Evolutionary conservation across 1,140 invertebrate species (phyloP), one percentile per base, ranked within the genome.

Genomic region (Drusus annulatus): DNA sequence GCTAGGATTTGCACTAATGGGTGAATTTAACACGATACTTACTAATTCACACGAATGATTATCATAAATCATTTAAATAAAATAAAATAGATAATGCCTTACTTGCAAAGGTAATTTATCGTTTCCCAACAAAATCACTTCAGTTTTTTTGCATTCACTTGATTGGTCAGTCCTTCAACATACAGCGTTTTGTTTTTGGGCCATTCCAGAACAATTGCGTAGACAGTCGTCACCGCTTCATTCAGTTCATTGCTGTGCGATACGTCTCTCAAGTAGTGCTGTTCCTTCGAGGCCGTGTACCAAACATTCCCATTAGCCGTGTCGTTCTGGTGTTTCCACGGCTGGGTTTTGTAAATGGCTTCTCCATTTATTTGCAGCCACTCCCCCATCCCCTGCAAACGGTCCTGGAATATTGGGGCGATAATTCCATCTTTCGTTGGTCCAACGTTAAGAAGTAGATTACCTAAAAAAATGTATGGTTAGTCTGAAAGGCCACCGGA

Each of bases 351-450:
- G 85, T 97, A 99, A 84, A 99, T 96, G 0, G 95, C 96, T 87
- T 98, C 95, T 3, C 96, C 97, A 86, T 98, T 98, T 1, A 95
- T 87, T 13, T 90, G 84, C 6, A 99, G 87, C 96, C 97, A 98
- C 58, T 89, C 86, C 78, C 95, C 95, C 76, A 96, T 90, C 56
- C 91, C 88, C 21, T 90, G 86, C 0, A 99, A 89, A 79, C 97
- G 90, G 85, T 99, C 96, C 90, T 98, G 93, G 87, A 96, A 98
- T 84, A 99, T 96, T 8, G 96, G 95, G 10, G 91, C 85, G 75
- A 99, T 98, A 2, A 92, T 93, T 2, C 98, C 98, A 84, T 97
- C 95, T 85, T 94, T 94, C 0, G 96, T 97, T 13, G 97, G 97
- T 1, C 97, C 97, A 21, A 98, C 91, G 86, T 98, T 98, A 84